Evolutionary conservation across 1,140 invertebrate species (phyloP), one percentile per base, ranked within the genome.

Genomic region (Drosophila biarmipes): DNA sequence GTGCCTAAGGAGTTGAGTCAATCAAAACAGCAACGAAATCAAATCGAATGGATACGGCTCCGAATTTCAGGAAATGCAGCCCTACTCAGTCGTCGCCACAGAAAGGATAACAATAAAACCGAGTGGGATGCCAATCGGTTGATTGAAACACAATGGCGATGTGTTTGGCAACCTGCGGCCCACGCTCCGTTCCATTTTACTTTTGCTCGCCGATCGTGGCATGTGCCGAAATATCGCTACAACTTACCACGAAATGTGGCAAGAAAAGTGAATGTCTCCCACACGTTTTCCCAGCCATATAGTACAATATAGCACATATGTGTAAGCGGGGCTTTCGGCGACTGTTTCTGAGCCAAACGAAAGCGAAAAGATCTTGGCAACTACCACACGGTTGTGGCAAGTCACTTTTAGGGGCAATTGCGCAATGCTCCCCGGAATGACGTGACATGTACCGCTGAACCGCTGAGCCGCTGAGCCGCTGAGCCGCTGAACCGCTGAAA

Each of bases 231-330:
- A 68, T 66, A 53, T 68, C 17, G 37, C 48, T 31, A 37, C 48
- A 53, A 67, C 67, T 68, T 68, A 37, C 54, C 19, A 15, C 54
- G 52, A 73, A 73, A 40, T 35, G 51, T 37, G 43, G 53, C 56
- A 21, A 45, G 24, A 78, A 84, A 84, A 86, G 81, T 84, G 80
- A 84, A 84, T 77, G 80, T 64, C 72, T 62, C 45, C 12, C 27
- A 34, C 37, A 7, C 35, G 67, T 62, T 78, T 73, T 74, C 52
- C 57, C 35, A 43, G 37, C 34, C 21, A 49, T 17, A 29, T 29
- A 1, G 11, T 15, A 29, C 3, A 11, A 15, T 46, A 46, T n/a
- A 5, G 29, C 14, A 15, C n/a, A 4, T 24, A 31, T 43, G 17
- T 35, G 19, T 27, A 24, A 24, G 24, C 5, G 24, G 24, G 24